These are phyloP conservation scores for Xanthia icteritia DNA, from an alignment of 2,888 invertebrate genomes.

Conservation along the genomic window DNA sequence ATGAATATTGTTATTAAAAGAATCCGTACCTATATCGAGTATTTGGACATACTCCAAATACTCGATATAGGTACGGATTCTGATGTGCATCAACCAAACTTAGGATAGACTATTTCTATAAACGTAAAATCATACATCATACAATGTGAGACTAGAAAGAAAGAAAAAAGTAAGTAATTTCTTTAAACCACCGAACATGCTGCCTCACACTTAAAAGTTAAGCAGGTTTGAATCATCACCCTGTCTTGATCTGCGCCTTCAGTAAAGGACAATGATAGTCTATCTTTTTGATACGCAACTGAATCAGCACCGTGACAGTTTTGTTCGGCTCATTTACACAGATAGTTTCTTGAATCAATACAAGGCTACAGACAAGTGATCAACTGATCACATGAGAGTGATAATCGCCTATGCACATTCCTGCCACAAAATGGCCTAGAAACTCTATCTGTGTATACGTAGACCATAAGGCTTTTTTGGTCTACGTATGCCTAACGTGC, in stretches of 20 bases:
- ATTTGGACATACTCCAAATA: no score
- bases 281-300: background rate
- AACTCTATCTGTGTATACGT: background rate
- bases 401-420: background rate
- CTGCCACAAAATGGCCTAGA: background rate
- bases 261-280: background rate
- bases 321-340: background rate
- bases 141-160: no score
- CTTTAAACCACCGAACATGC: background rate
- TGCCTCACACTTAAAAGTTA: background rate
- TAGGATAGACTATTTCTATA: background rate
- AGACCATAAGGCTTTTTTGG: background rate
- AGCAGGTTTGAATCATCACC: background rate
- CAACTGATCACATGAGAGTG: no score
- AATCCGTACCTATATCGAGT: no score
- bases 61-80: background rate
- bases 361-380: background rate
- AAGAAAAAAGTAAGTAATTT: background rate
- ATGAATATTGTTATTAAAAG: background rate
- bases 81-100: background rate
- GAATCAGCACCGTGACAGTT: background rate
- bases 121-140: background rate
- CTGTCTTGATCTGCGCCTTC: background rate
- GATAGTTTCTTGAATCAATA: background rate
- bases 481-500: slow-evolving; percentile 36